Evolutionary conservation across 2,888 invertebrate genomes (phyloP), one percentile per base, ranked within the genome.

Genomic region (Eulithis prunata): DNA sequence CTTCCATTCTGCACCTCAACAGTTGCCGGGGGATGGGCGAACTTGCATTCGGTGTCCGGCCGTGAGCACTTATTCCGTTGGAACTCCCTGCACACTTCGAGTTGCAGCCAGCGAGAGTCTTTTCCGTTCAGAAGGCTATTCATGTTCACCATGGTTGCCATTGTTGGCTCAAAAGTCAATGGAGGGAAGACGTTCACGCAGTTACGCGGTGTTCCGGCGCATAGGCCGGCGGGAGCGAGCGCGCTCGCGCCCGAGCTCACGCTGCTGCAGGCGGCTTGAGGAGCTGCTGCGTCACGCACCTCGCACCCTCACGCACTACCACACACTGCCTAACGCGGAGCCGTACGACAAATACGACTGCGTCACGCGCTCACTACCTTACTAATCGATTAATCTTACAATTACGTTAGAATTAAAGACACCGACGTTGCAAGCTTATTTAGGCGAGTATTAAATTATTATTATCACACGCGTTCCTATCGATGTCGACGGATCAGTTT

Each of bases 1-100:
- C 99, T 96, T 90, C 99, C 99, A 94, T 99, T 99, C 95, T 99
- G 99, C 87, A 99, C 99, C 94, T 99, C 99, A 85, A 99, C 99
- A 94, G 99, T 99, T 84, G 98, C 97, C 77, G 99, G 99, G 73
- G 99, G 99, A 95, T 99, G 99, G 78, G 99, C 99, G 94, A 99
- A 99, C 95, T 99, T 99, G 96, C 99, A 99, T 94, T 99, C 99
- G 89, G 98, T 98, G 94, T 99, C 99, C 75, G 98, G 97, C 88
- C 99, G 96, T 85, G 99, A 98, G 94, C 99, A 99, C 95, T 99
- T 99, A 95, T 99, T 99, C 93, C 99, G 96, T 95, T 99, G 99
- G 94, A 98, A 99, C 95, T 99, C 99, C 82, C 99, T 96, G 95
- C 98, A 98, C 91, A 99, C 99, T 95, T 99, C 99, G 91, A 99